Evolutionary conservation across 2,113 vertebrate species (phyloP), one percentile per base, ranked within the genome.

Genomic region (Oryzias celebensis): DNA sequence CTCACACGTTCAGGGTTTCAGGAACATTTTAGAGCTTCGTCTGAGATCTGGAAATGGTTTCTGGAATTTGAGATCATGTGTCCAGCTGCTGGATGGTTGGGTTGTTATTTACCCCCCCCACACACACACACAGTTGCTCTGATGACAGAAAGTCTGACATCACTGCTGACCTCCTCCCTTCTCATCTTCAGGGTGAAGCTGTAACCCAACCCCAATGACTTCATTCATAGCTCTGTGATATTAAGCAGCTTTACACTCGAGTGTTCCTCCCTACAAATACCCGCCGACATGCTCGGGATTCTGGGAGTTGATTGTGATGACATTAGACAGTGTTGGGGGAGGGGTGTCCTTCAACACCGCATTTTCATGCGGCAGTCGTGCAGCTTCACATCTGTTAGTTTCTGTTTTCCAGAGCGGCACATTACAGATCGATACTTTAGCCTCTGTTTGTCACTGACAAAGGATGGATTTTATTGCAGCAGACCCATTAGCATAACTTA

Each of bases 221-320:
- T 68, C 64, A 77, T 65, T 24, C 52, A 59, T 61, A 42, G 46
- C 1, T 2, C 14, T 41, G 24, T 47, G 45, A 47, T 63, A n/a
- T 77, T 65, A 68, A 74, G 58, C 46, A 77, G 84, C 77, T 87
- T 88, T 88, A 79, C 82, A 66, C 68, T 80, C 58, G 69, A 10
- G 24, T 83, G 13, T 83, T 68, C 47, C 68, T 8, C 50, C 48
- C 67, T 78, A 71, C 73, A 82, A 79, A 86, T 85, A 83, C 65
- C 52, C 45, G 0, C 57, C 65, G 70, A 69, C 72, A 63, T 77
- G 46, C 71, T 71, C 24, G 54, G 78, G 75, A 74, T 85, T 62
- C 63, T 65, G 64, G 78, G 65, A 78, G 73, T 74, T 59, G 58
- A 63, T 58, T 52, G 31, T n/a, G 59, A 28, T 22, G 71, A 56